Evolutionary conservation across 2,888 invertebrate genomes (phyloP).

Genomic region (Lepidonotus clava): DNA sequence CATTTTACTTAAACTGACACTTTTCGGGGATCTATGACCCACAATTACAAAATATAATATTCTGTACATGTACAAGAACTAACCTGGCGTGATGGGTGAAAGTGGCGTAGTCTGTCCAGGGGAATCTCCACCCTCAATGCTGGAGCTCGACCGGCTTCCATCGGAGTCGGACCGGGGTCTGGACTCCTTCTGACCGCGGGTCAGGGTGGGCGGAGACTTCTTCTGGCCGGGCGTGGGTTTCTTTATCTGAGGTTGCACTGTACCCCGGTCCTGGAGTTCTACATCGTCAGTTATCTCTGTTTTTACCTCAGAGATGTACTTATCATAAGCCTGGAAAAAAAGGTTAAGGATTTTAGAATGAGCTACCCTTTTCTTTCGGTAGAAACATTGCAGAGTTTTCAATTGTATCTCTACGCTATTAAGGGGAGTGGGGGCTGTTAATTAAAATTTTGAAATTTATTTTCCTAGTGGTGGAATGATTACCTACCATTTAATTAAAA

Average conservation of each 20-base stretch:
- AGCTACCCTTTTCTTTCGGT: no score
- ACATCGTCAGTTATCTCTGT: conserved; percentile 79
- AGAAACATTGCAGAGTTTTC: no score
- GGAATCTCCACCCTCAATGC: conserved; percentile 67
- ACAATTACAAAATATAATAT: no score
- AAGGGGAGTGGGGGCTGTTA: no score
- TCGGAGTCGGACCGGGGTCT: conserved; percentile 46
- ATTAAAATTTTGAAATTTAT: background rate
- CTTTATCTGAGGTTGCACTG: conserved; percentile 80
- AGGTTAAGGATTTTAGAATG: no score
- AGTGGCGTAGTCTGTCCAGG: conserved; percentile 54
- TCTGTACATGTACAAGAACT: no score
- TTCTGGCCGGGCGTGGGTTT: conserved; percentile 3
- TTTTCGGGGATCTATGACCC: no score
- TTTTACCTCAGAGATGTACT: conserved; percentile 76
- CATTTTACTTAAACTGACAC: no score
- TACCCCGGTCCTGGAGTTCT: conserved; percentile 66
- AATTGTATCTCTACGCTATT: no score
- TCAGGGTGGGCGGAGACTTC: background rate
- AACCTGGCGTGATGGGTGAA: conserved; percentile 36
- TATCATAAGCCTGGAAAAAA: conserved; percentile 77
- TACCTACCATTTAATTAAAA: no score
- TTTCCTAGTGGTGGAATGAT: background rate
- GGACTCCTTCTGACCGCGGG: background rate
- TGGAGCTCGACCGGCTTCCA: conserved; percentile 60